A percentile compares a stretch with the other conserved stretches of the same genome.
These are phyloP conservation scores for Noctua comes DNA, from an alignment of 2,888 invertebrate species.

Conservation along the genomic window DNA sequence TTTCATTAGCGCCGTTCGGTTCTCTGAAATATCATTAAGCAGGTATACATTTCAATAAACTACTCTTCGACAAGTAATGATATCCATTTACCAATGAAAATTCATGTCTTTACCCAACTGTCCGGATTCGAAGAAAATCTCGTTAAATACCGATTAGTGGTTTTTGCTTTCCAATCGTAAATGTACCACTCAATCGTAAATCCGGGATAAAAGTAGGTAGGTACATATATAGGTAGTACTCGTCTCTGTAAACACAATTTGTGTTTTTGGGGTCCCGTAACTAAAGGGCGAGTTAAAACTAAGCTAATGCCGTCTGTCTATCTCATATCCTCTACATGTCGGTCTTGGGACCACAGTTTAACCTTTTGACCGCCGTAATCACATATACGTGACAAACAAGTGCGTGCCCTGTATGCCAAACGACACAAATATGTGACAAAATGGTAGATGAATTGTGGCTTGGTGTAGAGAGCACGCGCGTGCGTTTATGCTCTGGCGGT, in stretches of 20 bases:
- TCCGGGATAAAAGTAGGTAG: neutral
- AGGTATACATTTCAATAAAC: neutral
- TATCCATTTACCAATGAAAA: slow-evolving; percentile 35
- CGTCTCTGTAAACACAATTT: neutral
- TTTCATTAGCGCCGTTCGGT: neutral
- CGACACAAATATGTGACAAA: too few relatives aligned
- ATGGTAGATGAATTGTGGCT: too few relatives aligned
- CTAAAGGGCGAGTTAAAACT: neutral
- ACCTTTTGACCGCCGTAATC: too few relatives aligned
- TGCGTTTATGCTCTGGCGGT: too few relatives aligned
- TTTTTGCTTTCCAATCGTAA: slow-evolving; percentile 36
- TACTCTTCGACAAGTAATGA: neutral
- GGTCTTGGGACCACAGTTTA: neutral
- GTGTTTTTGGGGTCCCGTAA: neutral
- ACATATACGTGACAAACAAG: too few relatives aligned
- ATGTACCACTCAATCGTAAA: slow-evolving; percentile 20
- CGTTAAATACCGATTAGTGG: slow-evolving; percentile 50
- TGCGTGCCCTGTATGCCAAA: too few relatives aligned
- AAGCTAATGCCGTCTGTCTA: neutral
- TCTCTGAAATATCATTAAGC: neutral
- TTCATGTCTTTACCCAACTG: neutral
- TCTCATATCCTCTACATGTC: too few relatives aligned
- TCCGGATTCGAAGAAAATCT: slow-evolving; percentile 30
- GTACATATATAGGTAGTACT: too few relatives aligned
- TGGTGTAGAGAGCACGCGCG: too few relatives aligned